phyloP scores from a whole-genome alignment of 1,140 invertebrate species.

The Patella vulgata region DNA sequence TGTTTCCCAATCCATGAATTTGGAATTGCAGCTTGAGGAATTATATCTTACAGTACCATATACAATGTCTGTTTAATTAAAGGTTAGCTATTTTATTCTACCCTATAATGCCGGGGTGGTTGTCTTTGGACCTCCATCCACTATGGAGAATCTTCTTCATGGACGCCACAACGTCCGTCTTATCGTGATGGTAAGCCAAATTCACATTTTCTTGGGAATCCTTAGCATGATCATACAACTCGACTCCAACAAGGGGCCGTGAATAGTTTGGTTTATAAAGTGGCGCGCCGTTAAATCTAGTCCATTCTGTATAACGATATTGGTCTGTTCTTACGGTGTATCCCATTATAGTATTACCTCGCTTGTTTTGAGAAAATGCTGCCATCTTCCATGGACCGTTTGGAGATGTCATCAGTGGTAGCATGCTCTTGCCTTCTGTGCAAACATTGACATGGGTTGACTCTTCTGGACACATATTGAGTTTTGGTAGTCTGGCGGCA shows the following conservation, averaged over 20 bases:
- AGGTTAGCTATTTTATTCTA: too few relatives aligned
- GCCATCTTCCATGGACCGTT: slow-evolving; percentile 58
- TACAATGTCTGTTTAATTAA: too few relatives aligned
- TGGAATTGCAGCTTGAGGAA: too few relatives aligned
- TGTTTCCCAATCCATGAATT: too few relatives aligned
- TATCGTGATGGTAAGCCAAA: slow-evolving; percentile 63
- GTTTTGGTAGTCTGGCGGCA: slow-evolving; percentile 72
- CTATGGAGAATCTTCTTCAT: slow-evolving; percentile 36
- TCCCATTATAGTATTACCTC: too few relatives aligned
- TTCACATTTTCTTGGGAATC: slow-evolving; percentile 79
- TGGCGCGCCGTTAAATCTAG: slow-evolving; percentile 63
- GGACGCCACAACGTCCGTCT: slow-evolving; percentile 26
- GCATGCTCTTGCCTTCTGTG: slow-evolving; percentile 80
- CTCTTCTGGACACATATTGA: slow-evolving; percentile 70
- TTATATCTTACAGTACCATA: too few relatives aligned
- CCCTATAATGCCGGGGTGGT: too few relatives aligned
- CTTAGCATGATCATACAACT: slow-evolving; percentile 68
- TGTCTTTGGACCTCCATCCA: slow-evolving; percentile 54
- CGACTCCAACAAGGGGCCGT: slow-evolving; percentile 72
- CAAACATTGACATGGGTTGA: slow-evolving; percentile 69
- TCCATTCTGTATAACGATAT: slow-evolving; percentile 83
- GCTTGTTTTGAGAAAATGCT: slow-evolving; percentile 84
- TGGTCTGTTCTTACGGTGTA: slow-evolving; percentile 74
- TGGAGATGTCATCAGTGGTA: slow-evolving; percentile 47
- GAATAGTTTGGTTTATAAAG: slow-evolving; percentile 72